Evolutionary conservation across 1,140 invertebrate genomes (phyloP), one percentile per base, ranked within the genome.

Genomic region (Sarcophaga bullata): DNA sequence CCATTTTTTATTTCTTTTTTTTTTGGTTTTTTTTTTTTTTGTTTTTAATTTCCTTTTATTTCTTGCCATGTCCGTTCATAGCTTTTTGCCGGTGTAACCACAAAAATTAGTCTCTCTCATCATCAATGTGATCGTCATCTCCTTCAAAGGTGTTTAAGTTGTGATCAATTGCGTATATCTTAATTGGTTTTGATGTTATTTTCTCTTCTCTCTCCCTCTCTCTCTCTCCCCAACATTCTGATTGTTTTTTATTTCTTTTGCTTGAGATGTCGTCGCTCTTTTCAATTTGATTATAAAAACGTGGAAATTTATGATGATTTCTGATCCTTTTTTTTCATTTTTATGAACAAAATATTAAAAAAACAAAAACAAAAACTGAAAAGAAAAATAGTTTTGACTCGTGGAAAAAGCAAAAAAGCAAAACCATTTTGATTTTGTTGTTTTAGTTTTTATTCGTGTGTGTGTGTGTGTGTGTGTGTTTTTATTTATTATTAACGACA

Each of bases 101-200:
- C 73, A 49, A 76, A 76, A 76, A 76, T 76, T 76, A 76, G 73
- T 76, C 73, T 76, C 73, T 76, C 73, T 76, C 73, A 76, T 76
- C 73, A 76, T 76, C 73, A 75, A 8, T n/a, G n/a, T 25, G n/a
- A 19, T 68, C 62, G 19, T 19, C 62, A 68, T 68, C 62, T n/a
- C 19, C 50, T 10, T 52, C 62, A 68, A 19, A 68, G 62, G 62
- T 76, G 73, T 76, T 25, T 76, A 76, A 76, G 73, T 46, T 49
- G 73, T 76, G 73, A 76, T 76, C 73, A 76, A 76, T 76, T 76
- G 49, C 49, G 73, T 76, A 76, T 76, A 76, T 76, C 73, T 76
- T 76, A 76, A 76, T 76, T 76, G 73, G 73, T 76, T 49, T 76
- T 76, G 73, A 76, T 76, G 73, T 76, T 76, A 17, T 76, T 49